Base-by-base conservation (phyloP, 2,797 vertebrate species). In the Spondyliosoma cantharus region DNA sequence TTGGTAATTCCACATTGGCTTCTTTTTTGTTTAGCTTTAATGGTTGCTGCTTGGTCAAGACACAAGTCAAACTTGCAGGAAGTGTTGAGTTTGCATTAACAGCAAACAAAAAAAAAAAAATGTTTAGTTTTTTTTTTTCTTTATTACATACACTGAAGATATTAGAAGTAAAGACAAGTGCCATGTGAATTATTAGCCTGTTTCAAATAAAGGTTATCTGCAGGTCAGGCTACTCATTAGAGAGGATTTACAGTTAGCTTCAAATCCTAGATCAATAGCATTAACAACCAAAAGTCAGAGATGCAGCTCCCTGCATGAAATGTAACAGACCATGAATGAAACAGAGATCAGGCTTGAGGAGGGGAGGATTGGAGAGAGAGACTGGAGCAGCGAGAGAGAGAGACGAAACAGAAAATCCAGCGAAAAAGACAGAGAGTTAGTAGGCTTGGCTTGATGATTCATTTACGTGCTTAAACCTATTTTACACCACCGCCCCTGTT, bases 401-500 rank as follows among this genome's bases (percentile, higher is more conserved):
- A n/a, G 5, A 27, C 7, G 5, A 65, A 59, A 81, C 12, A 22
- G 42, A 73, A 76, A 76, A 82, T 43, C 61, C 56, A 64, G 48
- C 22, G 57, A 68, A 73, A 72, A 54, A 75, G 52, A 63, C 37
- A 3, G 42, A 59, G 60, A 76, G 80, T 77, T 58, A 49, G 52
- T 70, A 74, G 74, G 54, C 59, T 62, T 29, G 32, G 61, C 54
- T 78, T 81, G 76, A 88, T 89, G 86, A 92, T 90, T 91, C 87
- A 82, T 90, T 93, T 87, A 86, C 8, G 42, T 83, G 85, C 78
- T 86, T 89, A 89, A 90, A 88, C 84, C 86, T 84, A 85, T 92
- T 91, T 89, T 84, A 88, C 89, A 87, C 82, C 46, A 0, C 67
- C 57, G n/a, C 84, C 85, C 86, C 80, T 86, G 73, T 86, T 86